These are phyloP conservation scores for Tubulanus polymorphus DNA, from an alignment of 2,888 invertebrate genomes.

Conservation along the genomic window DNA sequence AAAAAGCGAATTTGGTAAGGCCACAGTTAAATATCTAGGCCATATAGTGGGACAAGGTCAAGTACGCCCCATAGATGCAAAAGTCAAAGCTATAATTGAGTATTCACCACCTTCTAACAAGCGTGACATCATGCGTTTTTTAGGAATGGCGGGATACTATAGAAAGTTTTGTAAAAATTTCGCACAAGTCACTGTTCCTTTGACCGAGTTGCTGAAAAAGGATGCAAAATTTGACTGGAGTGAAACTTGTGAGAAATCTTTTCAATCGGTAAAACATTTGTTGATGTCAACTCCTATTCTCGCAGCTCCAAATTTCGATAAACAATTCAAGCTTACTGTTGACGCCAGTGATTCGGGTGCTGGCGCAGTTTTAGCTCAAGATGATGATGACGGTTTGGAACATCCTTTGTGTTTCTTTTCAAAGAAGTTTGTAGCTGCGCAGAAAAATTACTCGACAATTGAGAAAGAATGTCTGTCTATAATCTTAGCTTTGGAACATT, in stretches of 20 bases:
- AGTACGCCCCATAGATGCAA: slow-evolving; percentile 9
- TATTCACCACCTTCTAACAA: slow-evolving; percentile 15
- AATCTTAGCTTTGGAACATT: background rate
- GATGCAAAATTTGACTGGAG: too few species aligned
- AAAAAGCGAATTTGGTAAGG: slow-evolving; percentile 11
- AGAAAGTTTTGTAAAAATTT: slow-evolving; percentile 15
- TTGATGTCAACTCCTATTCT: slow-evolving; percentile 3
- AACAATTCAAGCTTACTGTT: background rate
- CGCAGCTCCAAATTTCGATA: slow-evolving; percentile 2
- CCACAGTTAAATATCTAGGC: slow-evolving; percentile 5
- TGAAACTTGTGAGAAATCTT: slow-evolving; percentile 2
- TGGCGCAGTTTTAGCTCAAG: slow-evolving; percentile 8
- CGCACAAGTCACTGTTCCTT: slow-evolving; percentile 14
- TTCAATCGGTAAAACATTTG: slow-evolving; percentile 2
- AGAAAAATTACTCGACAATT: slow-evolving; percentile 4
- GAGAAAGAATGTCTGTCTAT: background rate
- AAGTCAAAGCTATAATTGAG: slow-evolving; percentile 11
- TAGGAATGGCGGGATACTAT: slow-evolving; percentile 20
- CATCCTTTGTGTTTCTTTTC: slow-evolving; percentile 7
- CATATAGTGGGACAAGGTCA: slow-evolving; percentile 7
- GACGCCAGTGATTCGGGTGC: slow-evolving; percentile 4
- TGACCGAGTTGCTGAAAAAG: slow-evolving; percentile 15
- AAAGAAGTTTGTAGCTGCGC: slow-evolving; percentile 4
- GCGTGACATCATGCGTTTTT: slow-evolving; percentile 16
- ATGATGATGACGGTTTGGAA: slow-evolving; percentile 2